phyloP scores from a whole-genome alignment of 2,888 invertebrate species.

The Empis stercorea region DNA sequence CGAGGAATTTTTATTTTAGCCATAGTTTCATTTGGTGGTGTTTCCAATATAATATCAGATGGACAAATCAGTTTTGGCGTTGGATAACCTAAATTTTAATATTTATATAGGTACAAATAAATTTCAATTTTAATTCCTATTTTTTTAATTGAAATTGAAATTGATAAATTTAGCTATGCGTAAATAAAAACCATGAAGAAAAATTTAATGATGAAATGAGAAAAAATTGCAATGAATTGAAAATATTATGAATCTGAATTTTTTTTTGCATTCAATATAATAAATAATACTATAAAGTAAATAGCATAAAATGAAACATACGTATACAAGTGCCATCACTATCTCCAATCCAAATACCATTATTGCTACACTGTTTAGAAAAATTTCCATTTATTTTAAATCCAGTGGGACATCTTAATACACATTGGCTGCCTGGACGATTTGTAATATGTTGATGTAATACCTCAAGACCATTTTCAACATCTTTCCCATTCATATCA shows the following conservation, averaged over 20 bases:
- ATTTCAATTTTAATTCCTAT: not conserved
- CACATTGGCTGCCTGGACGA: conserved; percentile 39
- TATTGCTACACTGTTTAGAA: conserved; percentile 34
- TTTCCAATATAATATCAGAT: conserved; percentile 35
- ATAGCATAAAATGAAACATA: conserved; percentile 23
- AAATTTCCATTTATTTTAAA: conserved; percentile 35
- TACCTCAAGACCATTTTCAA: not conserved
- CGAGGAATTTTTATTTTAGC: conserved; percentile 39
- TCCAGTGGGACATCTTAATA: conserved; percentile 33
- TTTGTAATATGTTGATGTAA: conserved; percentile 23
- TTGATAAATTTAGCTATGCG: not conserved
- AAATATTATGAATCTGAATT: not conserved
- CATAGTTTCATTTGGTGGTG: conserved; percentile 35
- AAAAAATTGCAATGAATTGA: not conserved
- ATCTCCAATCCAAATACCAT: conserved; percentile 37
- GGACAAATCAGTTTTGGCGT: conserved; percentile 42
- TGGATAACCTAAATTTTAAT: conserved; percentile 27
- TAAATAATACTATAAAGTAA: not conserved
- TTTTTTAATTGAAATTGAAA: not conserved
- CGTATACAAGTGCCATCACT: conserved; percentile 37
- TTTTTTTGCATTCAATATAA: too few relatives aligned
- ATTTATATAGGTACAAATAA: too few relatives aligned
- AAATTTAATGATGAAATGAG: not conserved
- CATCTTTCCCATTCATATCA: conserved; percentile 2
- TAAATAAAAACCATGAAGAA: not conserved